Conservation (phyloP, 2,888 invertebrate species). For the Papilio protenor region DNA sequence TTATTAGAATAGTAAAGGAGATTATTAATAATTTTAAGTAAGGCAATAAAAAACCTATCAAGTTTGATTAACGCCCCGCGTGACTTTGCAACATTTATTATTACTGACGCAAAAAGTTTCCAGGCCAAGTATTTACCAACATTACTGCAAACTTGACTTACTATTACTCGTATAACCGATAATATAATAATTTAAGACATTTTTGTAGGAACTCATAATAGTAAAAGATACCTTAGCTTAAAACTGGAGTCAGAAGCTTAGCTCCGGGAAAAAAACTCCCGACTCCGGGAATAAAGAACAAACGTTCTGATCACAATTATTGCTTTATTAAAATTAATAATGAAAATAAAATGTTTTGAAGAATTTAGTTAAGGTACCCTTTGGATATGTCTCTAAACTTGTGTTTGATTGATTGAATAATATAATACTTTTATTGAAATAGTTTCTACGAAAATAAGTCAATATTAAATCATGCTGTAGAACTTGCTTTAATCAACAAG, state of each 20-base stretch:
- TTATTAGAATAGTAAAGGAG: slow-evolving; percentile 34
- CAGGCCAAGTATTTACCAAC: slow-evolving; percentile 59
- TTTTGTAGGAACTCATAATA: background rate
- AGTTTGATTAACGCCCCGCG: slow-evolving; percentile 38
- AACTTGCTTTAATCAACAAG: background rate
- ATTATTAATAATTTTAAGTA: slow-evolving; percentile 30
- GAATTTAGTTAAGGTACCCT: background rate
- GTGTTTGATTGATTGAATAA: no score
- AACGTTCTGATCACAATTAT: no score
- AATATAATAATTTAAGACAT: background rate
- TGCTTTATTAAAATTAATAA: background rate
- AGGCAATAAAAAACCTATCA: slow-evolving; percentile 35
- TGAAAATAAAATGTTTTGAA: background rate
- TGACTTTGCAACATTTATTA: slow-evolving; percentile 38
- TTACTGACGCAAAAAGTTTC: slow-evolving; percentile 32
- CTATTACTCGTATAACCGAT: background rate
- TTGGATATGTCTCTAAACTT: background rate
- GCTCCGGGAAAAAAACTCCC: no score
- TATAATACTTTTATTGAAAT: no score
- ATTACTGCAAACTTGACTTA: slow-evolving; percentile 57
- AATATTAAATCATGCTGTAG: background rate
- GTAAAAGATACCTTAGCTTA: no score
- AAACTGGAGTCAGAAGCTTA: no score
- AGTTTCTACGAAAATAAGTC: background rate
- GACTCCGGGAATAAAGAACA: background rate